Base-by-base conservation (phyloP, 2,888 invertebrate genomes). In the Brachyptera risi region DNA sequence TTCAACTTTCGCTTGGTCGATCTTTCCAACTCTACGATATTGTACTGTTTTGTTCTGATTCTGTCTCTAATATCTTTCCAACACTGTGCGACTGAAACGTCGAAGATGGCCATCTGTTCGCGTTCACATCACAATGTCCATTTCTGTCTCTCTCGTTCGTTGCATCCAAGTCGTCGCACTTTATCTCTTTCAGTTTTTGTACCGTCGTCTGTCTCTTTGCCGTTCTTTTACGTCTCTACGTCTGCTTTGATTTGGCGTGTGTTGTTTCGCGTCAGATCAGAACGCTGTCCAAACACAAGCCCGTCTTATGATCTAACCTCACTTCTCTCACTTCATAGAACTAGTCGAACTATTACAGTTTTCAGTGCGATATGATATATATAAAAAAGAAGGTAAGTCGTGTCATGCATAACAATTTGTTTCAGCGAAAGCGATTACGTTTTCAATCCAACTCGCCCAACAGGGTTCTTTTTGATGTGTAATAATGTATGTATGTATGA, bases 361-460 rank as follows among this genome's bases (percentile, higher is more conserved):
- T 27, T 17, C 27, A 51, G n/a, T 51, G n/a, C n/a, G n/a, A n/a
- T n/a, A n/a, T n/a, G n/a, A n/a, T n/a, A n/a, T n/a, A n/a, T n/a
- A 17, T 51, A 24, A 24, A 27, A 27, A 24, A 51, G 31, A 51
- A 24, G 7, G 9, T 13, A 11, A 15, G 27, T 27, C 50, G 50
- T 51, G 50, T 51, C 31, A 26, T 51, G 50, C 26, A 51, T 51
- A 51, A 11, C 50, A 27, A 51, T 51, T 27, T 27, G 50, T 31
- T 51, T 31, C 26, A 51, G 50, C 50, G 50, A 51, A 51, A 51
- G 50, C 50, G 50, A 27, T 51, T 51, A 27, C 50, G 50, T 23
- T 51, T 51, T 51, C 27, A 51, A 51, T 51, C 31, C 50, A 51
- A 51, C 50, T 51, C 27, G 50, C 27, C 50, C 50, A 42, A 42